phyloP scores from a whole-genome alignment of 1,140 invertebrate genomes.

The Cephus cinctus region DNA sequence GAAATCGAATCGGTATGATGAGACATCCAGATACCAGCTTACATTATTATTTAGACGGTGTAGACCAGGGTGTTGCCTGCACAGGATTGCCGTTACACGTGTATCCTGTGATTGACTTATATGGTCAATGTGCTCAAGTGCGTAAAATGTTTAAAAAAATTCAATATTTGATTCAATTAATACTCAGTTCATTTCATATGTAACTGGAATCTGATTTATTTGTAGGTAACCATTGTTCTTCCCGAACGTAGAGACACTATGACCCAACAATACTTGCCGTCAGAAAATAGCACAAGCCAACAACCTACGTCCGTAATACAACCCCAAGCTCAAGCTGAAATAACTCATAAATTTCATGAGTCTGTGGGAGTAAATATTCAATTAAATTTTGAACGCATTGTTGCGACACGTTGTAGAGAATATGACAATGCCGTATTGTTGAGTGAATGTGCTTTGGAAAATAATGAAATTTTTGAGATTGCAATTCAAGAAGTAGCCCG shows the following conservation, averaged over 20 bases:
- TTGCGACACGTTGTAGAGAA: slow-evolving; percentile 65
- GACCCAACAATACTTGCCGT: slow-evolving; percentile 49
- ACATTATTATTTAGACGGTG: slow-evolving; percentile 88
- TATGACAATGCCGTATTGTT: slow-evolving; percentile 72
- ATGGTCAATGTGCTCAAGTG: slow-evolving; percentile 92
- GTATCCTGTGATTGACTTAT: slow-evolving; percentile 93
- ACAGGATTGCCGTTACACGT: slow-evolving; percentile 78
- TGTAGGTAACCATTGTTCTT: slow-evolving; percentile 49
- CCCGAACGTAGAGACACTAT: slow-evolving; percentile 51
- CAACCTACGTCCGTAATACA: slow-evolving; percentile 52
- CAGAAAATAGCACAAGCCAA: slow-evolving; percentile 53
- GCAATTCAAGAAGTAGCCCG: slow-evolving; percentile 61
- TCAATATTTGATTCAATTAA: slow-evolving; percentile 44
- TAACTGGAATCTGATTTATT: slow-evolving; percentile 15
- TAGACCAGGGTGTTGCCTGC: slow-evolving; percentile 87
- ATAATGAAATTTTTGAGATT: slow-evolving; percentile 76
- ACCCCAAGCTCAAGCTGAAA: slow-evolving; percentile 44
- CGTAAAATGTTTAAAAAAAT: slow-evolving; percentile 47
- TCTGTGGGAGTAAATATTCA: slow-evolving; percentile 75
- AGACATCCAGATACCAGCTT: slow-evolving; percentile 79
- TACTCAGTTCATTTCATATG: too few species aligned
- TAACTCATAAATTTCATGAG: slow-evolving; percentile 61
- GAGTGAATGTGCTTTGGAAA: slow-evolving; percentile 68
- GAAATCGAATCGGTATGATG: slow-evolving; percentile 83
- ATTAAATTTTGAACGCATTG: slow-evolving; percentile 66